Conservation (phyloP, 2,888 invertebrate genomes). For the Acleris laterana region DNA sequence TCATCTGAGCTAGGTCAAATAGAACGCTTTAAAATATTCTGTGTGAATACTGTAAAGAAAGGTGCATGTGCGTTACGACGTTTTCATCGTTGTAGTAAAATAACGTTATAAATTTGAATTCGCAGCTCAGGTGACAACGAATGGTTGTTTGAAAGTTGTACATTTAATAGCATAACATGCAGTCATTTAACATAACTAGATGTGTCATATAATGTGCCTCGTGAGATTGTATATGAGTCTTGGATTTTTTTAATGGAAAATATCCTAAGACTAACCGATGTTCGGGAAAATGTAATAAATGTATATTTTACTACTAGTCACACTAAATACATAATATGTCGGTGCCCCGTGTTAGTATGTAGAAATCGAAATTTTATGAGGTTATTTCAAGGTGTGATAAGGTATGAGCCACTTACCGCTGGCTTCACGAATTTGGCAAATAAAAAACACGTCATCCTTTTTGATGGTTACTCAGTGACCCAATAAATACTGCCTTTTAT, state of each 20-base stretch:
- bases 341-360: conserved; percentile 48
- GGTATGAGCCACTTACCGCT: conserved; percentile 3
- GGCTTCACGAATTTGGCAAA: conserved; percentile 9
- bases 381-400: conserved; percentile 62
- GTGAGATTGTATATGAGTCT: conserved; percentile 53
- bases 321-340: conserved; percentile 67
- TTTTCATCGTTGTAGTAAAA: neutral
- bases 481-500: no score
- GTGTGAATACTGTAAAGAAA: neutral
- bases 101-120: neutral
- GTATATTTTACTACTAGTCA: conserved; percentile 47
- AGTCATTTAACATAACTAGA: conserved; percentile 36
- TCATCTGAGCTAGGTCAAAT: conserved; percentile 26
- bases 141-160: conserved; percentile 33
- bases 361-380: conserved; percentile 37
- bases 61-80: neutral
- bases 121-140: conserved; percentile 21
- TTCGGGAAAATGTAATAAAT: conserved; percentile 41
- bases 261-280: conserved; percentile 45
- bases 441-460: neutral
- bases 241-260: conserved; percentile 64
- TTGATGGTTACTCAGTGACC: no score
- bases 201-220: conserved; percentile 43
- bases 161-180: conserved; percentile 33
- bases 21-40: neutral